These are phyloP conservation scores for Platycheirus rosarum DNA, from an alignment of 2,888 invertebrate genomes.

Conservation along the genomic window DNA sequence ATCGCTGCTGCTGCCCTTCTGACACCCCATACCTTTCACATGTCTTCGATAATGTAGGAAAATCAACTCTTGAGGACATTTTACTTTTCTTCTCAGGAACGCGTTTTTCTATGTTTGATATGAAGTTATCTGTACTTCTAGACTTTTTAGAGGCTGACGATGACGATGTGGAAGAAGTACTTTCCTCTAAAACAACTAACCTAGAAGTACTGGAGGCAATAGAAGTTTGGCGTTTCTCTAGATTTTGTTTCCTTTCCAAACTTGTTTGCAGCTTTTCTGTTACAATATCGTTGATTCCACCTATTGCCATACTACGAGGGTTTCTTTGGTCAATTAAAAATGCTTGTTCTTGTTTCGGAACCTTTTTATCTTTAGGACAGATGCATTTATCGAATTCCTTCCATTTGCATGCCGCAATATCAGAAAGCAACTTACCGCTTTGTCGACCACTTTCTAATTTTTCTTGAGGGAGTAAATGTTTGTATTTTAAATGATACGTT, in stretches of 20 bases:
- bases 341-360: slow-evolving; percentile 3
- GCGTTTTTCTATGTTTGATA: too few relatives aligned
- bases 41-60: slow-evolving; percentile 3
- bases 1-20: neutral
- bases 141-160: too few relatives aligned
- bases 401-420: slow-evolving; percentile 12
- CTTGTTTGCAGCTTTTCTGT: too few relatives aligned
- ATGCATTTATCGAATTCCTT: neutral
- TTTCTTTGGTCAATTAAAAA: slow-evolving; percentile 18
- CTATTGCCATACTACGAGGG: neutral
- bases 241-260: neutral
- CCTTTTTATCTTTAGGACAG: neutral
- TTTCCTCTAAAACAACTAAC: too few relatives aligned
- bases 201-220: too few relatives aligned
- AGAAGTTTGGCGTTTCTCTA: neutral
- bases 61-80: neutral
- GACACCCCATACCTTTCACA: slow-evolving; percentile 5
- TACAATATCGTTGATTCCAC: neutral
- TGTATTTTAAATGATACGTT: slow-evolving; percentile 9
- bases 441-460: slow-evolving; percentile 1
- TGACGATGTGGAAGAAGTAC: too few relatives aligned
- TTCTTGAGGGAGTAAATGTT: slow-evolving; percentile 10
- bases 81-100: neutral
- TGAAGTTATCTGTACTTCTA: too few relatives aligned
- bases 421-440: slow-evolving; percentile 18